Percentiles rank a stretch among this genome's conserved stretches.
phyloP scores from a whole-genome alignment of 2,888 invertebrate species.

The Lasioglossum pauxillum region DNA sequence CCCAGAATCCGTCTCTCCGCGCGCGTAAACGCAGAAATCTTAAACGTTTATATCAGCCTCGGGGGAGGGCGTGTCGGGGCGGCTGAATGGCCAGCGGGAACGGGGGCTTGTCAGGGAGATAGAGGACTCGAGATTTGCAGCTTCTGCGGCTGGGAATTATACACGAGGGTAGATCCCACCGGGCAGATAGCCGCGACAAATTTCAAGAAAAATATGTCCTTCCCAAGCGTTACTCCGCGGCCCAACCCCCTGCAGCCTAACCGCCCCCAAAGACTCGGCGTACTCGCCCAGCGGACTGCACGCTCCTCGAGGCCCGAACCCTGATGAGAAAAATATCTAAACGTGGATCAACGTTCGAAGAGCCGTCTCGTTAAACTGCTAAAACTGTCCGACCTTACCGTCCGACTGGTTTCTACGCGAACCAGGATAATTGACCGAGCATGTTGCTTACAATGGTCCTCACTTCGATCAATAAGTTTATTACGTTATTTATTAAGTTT shows the following conservation, averaged over 20 bases:
- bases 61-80: slow-evolving; percentile 49
- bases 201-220: slow-evolving; percentile 83
- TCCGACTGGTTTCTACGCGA: background rate
- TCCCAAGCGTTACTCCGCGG: slow-evolving; percentile 30
- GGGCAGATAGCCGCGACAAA: slow-evolving; percentile 82
- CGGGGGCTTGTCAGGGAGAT: slow-evolving; percentile 61
- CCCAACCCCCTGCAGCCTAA: slow-evolving; percentile 49
- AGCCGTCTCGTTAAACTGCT: slow-evolving; percentile 78
- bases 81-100: slow-evolving; percentile 35
- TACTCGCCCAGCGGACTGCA: slow-evolving; percentile 73
- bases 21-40: slow-evolving; percentile 68
- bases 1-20: slow-evolving; percentile 15
- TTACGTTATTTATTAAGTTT: too few relatives aligned
- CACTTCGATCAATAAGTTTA: too few relatives aligned
- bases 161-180: slow-evolving; percentile 82
- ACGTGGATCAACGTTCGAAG: slow-evolving; percentile 80
- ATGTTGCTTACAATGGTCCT: too few relatives aligned
- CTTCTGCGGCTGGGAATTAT: slow-evolving; percentile 84
- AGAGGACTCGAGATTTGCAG: slow-evolving; percentile 84
- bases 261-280: slow-evolving; percentile 24
- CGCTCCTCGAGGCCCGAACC: slow-evolving; percentile 67
- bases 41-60: slow-evolving; percentile 76
- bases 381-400: slow-evolving; percentile 63
- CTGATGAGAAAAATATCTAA: slow-evolving; percentile 83
- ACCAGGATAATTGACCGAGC: background rate